A percentile compares a stretch with the other conserved stretches of the same genome.
Conservation (phyloP, 2,888 invertebrate genomes). For the Rhorus exstirpatorius region DNA sequence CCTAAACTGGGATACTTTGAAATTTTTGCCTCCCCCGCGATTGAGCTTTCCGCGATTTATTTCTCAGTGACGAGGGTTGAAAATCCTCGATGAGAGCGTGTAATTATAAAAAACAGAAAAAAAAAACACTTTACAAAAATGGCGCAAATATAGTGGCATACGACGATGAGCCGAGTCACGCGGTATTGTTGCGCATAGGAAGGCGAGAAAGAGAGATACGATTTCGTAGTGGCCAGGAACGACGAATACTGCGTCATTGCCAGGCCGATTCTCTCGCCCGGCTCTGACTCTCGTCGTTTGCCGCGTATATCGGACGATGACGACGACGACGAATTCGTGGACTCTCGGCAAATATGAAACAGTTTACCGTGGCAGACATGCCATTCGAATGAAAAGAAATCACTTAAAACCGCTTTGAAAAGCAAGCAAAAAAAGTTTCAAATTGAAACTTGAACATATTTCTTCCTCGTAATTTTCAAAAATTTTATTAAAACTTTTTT, state of each 20-base stretch:
- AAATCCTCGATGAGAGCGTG: background rate
- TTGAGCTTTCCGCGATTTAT: background rate
- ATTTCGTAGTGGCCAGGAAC: constrained; percentile 41
- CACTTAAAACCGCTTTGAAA: background rate
- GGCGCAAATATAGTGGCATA: background rate
- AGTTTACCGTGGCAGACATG: constrained; percentile 13
- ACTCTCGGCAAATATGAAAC: constrained; percentile 49
- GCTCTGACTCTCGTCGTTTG: constrained; percentile 50
- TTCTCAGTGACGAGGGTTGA: background rate
- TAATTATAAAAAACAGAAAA: background rate
- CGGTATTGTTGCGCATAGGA: constrained; percentile 26
- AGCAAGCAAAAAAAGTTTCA: too few species aligned
- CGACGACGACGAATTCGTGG: constrained; percentile 54
- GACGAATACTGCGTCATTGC: constrained; percentile 69
- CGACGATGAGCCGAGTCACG: constrained; percentile 48
- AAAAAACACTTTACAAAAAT: constrained; percentile 2
- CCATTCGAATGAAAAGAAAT: constrained; percentile 6
- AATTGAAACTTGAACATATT: too few species aligned
- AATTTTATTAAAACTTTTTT: too few species aligned
- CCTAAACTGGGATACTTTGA: background rate
- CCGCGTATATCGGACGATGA: constrained; percentile 50
- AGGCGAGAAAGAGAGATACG: constrained; percentile 43
- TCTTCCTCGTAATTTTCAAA: too few species aligned
- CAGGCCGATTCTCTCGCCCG: constrained; percentile 61
- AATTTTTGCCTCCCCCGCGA: background rate